Evolutionary conservation across 2,888 invertebrate genomes (phyloP), one percentile per base, ranked within the genome.

Genomic region (Tachina fera): DNA sequence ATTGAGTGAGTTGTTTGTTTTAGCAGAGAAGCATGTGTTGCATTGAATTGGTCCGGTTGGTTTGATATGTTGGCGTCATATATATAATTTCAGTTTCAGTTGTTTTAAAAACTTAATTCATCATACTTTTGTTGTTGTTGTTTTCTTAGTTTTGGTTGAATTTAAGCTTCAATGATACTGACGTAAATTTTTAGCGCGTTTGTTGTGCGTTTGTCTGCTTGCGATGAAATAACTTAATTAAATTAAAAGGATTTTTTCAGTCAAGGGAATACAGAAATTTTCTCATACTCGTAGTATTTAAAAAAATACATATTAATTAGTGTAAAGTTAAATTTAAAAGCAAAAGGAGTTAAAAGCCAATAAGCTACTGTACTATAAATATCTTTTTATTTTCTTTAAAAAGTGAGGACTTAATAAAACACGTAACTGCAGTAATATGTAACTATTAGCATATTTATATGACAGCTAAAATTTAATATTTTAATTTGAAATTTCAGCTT

Each of bases 61-160:
- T 61, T 79, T 84, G 78, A 78, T 82, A 79, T 86, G 75, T 86
- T 82, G 82, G 78, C 82, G 85, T 86, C 85, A 75, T 71, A 31
- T 31, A 6, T 31, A 75, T 79, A 86, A 82, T 79, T 86, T 79
- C 78, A 67, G 75, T 86, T 86, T 75, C 75, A 76, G 60, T 67
- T 76, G 86, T 79, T 76, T 83, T 86, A 83, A 83, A 76, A 86
- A 83, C 76, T 79, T 86, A 86, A 86, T 86, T 86, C 86, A 86
- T 86, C 86, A 79, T 86, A 60, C 72, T 10, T 75, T 47, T 67
- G 39, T 51, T 61, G 16, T 65, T 16, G 1, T 49, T 43, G 3
- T 67, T 22, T 9, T 43, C 51, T 70, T 75, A 22, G 31, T 68
- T 75, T 49, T 75, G 56, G 11, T 22, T 68, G 51, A n/a, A 14